Percentiles rank a stretch among this genome's conserved stretches.
phyloP scores from a whole-genome alignment of 2,888 invertebrate genomes.

The Chalcis sispes region DNA sequence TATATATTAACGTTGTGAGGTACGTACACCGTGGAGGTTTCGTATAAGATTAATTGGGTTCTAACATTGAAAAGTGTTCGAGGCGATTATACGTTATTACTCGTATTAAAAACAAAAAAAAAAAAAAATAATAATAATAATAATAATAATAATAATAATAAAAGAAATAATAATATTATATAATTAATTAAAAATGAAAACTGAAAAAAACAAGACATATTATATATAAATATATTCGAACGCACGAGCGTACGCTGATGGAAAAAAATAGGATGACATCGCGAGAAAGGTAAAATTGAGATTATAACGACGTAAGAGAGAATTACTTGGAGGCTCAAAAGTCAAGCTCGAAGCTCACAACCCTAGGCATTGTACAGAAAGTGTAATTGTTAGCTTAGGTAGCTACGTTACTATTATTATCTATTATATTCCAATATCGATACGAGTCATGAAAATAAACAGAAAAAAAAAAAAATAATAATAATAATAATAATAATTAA shows the following conservation, averaged over 20 bases:
- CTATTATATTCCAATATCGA: slow-evolving; percentile 42
- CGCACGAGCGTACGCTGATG: neutral
- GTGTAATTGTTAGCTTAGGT: slow-evolving; percentile 73
- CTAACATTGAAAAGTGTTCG: too few relatives aligned
- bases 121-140: too few relatives aligned
- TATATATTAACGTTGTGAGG: slow-evolving; percentile 68
- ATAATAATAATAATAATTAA: slow-evolving; percentile 21
- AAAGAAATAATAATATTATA: too few relatives aligned
- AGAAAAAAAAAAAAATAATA: slow-evolving; percentile 12
- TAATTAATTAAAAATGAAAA: too few relatives aligned
- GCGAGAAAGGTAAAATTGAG: too few relatives aligned
- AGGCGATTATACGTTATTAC: slow-evolving; percentile 50
- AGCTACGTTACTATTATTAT: slow-evolving; percentile 62
- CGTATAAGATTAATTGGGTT: slow-evolving; percentile 60
- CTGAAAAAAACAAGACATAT: neutral
- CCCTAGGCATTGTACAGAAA: slow-evolving; percentile 74
- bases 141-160: too few relatives aligned
- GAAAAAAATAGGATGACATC: too few relatives aligned
- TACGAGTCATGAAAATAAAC: slow-evolving; percentile 33
- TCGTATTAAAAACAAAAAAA: neutral
- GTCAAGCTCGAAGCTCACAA: slow-evolving; percentile 57
- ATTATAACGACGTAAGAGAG: too few relatives aligned
- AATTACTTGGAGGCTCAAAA: slow-evolving; percentile 36
- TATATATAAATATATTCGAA: too few relatives aligned
- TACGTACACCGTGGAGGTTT: slow-evolving; percentile 60